Evolutionary conservation across 2,113 vertebrate genomes (phyloP).

Genomic region (Chamaea fasciata): DNA sequence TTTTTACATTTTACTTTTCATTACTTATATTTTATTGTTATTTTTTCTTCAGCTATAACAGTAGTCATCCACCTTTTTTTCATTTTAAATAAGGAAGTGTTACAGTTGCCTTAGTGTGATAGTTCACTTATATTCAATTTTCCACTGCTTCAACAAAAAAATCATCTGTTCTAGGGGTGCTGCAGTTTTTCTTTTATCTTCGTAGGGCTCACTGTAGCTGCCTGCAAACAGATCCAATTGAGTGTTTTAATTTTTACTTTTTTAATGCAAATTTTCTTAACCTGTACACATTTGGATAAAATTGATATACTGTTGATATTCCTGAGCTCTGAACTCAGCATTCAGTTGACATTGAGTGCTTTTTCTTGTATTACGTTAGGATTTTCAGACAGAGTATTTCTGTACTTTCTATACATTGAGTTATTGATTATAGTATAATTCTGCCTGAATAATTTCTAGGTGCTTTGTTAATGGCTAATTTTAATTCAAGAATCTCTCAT

Average conservation of each 20-base stretch:
- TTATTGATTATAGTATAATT: background rate
- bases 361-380: background rate
- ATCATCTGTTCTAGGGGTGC: background rate
- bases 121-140: background rate
- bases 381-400: background rate
- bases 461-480: background rate
- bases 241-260: background rate
- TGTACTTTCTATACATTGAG: background rate
- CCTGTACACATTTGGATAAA: background rate
- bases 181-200: background rate
- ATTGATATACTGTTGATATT: background rate
- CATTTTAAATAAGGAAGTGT: background rate
- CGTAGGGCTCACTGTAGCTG: background rate
- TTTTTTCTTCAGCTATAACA: background rate
- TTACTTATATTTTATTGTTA: background rate
- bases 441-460: background rate
- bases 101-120: background rate
- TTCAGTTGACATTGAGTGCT: background rate
- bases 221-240: background rate
- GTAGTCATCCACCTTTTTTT: background rate
- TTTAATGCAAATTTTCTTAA: background rate
- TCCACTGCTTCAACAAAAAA: background rate
- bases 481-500: background rate
- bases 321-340: background rate
- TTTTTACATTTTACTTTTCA: background rate